Conservation (phyloP, 2,113 vertebrate species). For the Psilopsiagon aurifrons region DNA sequence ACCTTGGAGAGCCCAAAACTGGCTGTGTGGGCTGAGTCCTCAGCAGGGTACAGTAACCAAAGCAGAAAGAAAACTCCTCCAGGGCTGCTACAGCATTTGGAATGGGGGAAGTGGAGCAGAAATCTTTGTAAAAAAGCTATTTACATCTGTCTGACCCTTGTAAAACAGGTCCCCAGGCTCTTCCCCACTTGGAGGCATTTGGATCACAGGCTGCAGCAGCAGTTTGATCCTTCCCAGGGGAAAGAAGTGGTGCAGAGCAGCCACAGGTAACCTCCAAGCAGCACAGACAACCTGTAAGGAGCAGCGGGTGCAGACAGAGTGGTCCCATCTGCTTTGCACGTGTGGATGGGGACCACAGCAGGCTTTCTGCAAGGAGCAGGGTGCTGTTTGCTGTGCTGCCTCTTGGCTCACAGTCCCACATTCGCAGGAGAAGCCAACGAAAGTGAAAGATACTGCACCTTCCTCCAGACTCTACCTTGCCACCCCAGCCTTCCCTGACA, state of each 20-base stretch:
- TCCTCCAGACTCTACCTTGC: background rate
- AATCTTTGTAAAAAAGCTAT: constrained; percentile 27
- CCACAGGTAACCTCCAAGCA: background rate
- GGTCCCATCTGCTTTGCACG: background rate
- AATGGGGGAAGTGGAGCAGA: constrained; percentile 18
- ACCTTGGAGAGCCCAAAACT: constrained; percentile 19
- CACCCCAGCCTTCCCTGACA: background rate
- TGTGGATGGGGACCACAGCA: background rate
- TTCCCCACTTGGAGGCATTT: background rate
- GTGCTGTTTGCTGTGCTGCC: background rate
- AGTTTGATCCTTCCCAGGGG: background rate
- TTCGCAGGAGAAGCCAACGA: background rate
- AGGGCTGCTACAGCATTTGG: background rate
- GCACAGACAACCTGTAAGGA: background rate
- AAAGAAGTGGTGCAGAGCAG: background rate
- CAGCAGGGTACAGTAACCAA: constrained; percentile 33
- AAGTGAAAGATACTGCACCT: constrained; percentile 26
- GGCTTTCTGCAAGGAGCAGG: background rate
- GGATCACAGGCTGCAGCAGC: background rate
- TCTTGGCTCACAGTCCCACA: background rate
- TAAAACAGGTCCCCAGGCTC: constrained; percentile 22
- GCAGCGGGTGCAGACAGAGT: rapidly evolving
- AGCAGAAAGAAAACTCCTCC: constrained; percentile 46
- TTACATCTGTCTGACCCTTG: constrained; percentile 54
- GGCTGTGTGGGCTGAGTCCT: constrained; percentile 44